These are phyloP conservation scores for Gastrophryne carolinensis DNA, from an alignment of 2,797 vertebrate genomes.

Conservation along the genomic window DNA sequence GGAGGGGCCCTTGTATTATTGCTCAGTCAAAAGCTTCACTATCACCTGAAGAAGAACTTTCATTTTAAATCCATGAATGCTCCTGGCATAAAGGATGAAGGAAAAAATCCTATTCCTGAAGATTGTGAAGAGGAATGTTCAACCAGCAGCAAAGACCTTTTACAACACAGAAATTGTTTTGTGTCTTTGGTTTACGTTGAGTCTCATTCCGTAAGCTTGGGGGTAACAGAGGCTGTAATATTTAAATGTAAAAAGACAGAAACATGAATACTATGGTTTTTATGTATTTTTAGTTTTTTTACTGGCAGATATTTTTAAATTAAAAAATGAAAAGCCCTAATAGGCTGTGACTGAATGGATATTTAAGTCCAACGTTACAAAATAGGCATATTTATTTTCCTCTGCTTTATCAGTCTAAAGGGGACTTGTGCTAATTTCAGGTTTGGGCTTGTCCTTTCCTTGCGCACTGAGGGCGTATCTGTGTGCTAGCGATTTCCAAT, in stretches of 20 bases:
- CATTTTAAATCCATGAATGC: background rate
- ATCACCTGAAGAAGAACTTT: constrained; percentile 59
- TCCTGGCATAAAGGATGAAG: background rate
- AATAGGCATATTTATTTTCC: too few species aligned
- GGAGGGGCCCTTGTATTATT: constrained; percentile 81
- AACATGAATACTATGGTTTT: too few species aligned
- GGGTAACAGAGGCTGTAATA: constrained; percentile 83
- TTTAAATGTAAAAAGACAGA: constrained; percentile 78
- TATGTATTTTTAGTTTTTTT: too few species aligned
- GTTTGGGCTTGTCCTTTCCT: too few species aligned
- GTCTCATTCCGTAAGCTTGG: constrained; percentile 78
- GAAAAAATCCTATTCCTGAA: background rate
- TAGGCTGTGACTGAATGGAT: too few species aligned
- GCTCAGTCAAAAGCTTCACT: constrained; percentile 77
- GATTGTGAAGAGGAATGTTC: background rate
- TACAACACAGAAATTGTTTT: background rate
- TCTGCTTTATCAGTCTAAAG: too few species aligned
- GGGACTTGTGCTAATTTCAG: too few species aligned
- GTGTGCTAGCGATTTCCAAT: too few species aligned
- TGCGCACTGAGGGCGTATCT: too few species aligned
- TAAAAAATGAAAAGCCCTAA: too few species aligned
- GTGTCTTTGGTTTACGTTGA: constrained; percentile 68
- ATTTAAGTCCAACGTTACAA: too few species aligned
- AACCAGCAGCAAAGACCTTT: background rate
- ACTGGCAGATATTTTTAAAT: too few species aligned